phyloP scores from a whole-genome alignment of 1,140 invertebrate genomes.

The Lerema accius region DNA sequence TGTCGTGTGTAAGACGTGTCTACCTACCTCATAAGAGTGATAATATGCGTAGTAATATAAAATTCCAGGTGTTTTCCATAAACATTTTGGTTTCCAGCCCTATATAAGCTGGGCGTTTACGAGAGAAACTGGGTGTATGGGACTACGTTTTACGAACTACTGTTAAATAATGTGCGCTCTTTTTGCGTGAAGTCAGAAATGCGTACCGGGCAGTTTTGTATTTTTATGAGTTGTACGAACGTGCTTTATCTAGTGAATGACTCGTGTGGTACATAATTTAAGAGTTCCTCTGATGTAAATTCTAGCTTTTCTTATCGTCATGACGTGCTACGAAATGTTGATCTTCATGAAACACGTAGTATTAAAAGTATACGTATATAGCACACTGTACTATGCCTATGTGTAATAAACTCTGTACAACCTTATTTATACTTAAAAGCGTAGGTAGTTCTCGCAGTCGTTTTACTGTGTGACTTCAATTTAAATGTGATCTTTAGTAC shows the following conservation, averaged over 20 bases:
- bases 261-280: slow-evolving; percentile 46
- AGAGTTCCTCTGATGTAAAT: slow-evolving; percentile 23
- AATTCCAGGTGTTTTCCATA: background rate
- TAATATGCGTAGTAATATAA: too few species aligned
- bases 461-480: slow-evolving; percentile 6
- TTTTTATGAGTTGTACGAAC: slow-evolving; percentile 63
- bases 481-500: slow-evolving; percentile 11
- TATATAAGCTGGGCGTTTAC: slow-evolving; percentile 48
- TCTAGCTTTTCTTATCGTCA: slow-evolving; percentile 21
- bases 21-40: too few species aligned
- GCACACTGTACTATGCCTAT: background rate
- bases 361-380: background rate
- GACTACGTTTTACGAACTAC: slow-evolving; percentile 53
- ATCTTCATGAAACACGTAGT: background rate
- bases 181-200: slow-evolving; percentile 53
- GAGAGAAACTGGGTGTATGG: slow-evolving; percentile 37
- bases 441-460: background rate
- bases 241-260: slow-evolving; percentile 58
- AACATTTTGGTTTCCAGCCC: slow-evolving; percentile 19
- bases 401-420: background rate
- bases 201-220: slow-evolving; percentile 48
- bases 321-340: slow-evolving; percentile 15
- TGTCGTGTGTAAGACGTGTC: too few species aligned
- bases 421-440: background rate
- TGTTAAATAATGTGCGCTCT: slow-evolving; percentile 65